Evolutionary conservation across 2,113 vertebrate genomes (phyloP).

Genomic region (Panthera tigris): DNA sequence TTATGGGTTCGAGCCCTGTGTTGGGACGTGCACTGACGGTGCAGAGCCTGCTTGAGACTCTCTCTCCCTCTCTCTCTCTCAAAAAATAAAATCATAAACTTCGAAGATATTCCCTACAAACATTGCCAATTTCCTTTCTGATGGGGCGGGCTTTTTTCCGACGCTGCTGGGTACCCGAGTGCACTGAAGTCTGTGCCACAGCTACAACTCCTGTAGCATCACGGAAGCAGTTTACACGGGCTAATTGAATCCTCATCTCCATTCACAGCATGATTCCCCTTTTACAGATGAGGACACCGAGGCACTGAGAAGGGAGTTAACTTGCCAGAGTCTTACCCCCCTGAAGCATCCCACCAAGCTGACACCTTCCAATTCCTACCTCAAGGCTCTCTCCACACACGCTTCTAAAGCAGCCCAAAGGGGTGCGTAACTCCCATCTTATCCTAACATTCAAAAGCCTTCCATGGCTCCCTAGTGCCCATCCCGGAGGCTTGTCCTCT

Average conservation of each 20-base stretch:
- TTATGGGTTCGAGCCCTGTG: no score
- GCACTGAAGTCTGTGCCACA: rapidly evolving
- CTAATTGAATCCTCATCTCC: background rate
- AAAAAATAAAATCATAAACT: background rate
- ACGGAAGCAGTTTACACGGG: background rate
- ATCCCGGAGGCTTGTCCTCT: background rate
- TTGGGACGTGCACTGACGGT: no score
- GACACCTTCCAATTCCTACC: background rate
- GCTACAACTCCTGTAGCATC: background rate
- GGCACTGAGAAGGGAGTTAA: background rate
- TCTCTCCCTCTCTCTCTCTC: background rate
- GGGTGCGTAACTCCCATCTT: background rate
- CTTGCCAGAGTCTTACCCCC: background rate
- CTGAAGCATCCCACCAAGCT: background rate
- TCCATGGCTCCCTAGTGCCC: background rate
- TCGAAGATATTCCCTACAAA: background rate
- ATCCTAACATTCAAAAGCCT: background rate
- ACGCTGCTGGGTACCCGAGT: rapidly evolving
- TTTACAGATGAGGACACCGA: background rate
- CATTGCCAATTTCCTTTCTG: background rate
- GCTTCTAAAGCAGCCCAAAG: background rate
- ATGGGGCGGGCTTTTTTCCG: rapidly evolving
- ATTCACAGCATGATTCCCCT: background rate
- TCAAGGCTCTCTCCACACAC: background rate
- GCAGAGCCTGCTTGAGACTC: background rate